Evolutionary conservation across 2,888 invertebrate species (phyloP).

Genomic region (Axea sp.): DNA sequence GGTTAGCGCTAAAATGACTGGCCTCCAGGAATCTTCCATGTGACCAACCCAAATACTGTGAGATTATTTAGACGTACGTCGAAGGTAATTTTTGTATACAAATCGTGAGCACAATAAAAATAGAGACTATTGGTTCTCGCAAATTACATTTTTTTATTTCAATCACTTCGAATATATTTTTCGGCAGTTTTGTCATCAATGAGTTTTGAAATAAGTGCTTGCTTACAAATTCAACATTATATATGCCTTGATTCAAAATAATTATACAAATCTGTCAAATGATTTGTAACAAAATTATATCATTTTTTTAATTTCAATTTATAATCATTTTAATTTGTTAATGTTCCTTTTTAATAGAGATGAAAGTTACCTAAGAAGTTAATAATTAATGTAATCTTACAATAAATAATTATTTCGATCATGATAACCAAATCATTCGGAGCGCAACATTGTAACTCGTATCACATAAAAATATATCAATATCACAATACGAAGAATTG

Average conservation of each 20-base stretch:
- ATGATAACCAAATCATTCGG: constrained; percentile 16
- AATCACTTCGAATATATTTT: background rate
- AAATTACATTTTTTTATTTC: constrained; percentile 6
- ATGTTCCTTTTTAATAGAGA: no score
- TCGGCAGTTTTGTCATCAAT: background rate
- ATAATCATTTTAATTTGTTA: no score
- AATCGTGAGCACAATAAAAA: constrained; percentile 50
- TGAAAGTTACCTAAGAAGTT: no score
- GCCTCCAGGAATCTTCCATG: constrained; percentile 62
- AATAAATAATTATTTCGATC: constrained; percentile 46
- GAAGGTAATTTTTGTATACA: constrained; percentile 37
- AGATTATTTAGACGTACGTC: constrained; percentile 15
- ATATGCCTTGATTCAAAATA: no score
- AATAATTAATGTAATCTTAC: constrained; percentile 6
- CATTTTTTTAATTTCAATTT: no score
- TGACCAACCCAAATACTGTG: constrained; percentile 3
- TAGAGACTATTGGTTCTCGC: constrained; percentile 20
- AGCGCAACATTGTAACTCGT: constrained; percentile 39
- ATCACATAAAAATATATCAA: constrained; percentile 62
- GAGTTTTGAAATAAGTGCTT: background rate
- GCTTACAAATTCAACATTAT: no score
- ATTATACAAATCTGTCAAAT: no score
- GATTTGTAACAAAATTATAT: no score
- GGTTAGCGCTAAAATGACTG: constrained; percentile 82
- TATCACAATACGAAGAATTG: constrained; percentile 57